Percentiles rank a stretch among this genome's conserved stretches.
Conservation (phyloP, 2,888 invertebrate genomes). For the Eilema griseolum region DNA sequence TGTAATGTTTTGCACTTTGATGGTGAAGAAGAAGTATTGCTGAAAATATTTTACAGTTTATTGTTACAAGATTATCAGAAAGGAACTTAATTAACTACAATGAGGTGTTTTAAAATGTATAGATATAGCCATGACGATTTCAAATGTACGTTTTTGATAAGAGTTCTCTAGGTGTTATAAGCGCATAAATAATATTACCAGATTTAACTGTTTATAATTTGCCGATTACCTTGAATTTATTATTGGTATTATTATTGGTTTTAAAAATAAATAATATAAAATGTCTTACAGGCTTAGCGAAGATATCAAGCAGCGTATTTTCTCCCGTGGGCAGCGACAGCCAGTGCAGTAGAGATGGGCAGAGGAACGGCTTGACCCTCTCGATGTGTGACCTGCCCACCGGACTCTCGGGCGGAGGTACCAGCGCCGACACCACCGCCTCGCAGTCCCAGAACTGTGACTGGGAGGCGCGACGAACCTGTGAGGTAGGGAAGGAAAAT, state of each 20-base stretch:
- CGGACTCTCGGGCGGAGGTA: slow-evolving; percentile 67
- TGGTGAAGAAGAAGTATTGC: slow-evolving; percentile 78
- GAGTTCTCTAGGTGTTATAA: no score
- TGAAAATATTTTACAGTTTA: slow-evolving; percentile 53
- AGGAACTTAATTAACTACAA: slow-evolving; percentile 15
- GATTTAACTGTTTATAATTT: neutral
- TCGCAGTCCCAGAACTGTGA: slow-evolving; percentile 83
- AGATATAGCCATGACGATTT: no score
- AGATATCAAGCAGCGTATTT: slow-evolving; percentile 75
- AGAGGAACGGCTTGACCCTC: slow-evolving; percentile 71
- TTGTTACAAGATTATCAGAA: neutral
- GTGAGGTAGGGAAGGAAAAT: neutral
- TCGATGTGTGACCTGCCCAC: slow-evolving; percentile 59
- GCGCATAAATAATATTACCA: no score
- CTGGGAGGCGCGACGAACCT: slow-evolving; percentile 75
- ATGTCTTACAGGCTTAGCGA: slow-evolving; percentile 78
- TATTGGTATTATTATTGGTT: no score
- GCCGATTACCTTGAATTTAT: neutral
- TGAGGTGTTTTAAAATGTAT: neutral
- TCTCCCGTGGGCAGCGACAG: slow-evolving; percentile 79
- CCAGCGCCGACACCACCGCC: slow-evolving; percentile 66
- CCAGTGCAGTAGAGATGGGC: slow-evolving; percentile 82
- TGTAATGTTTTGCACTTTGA: slow-evolving; percentile 64
- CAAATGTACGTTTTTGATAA: no score
- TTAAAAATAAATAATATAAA: neutral